phyloP scores from a whole-genome alignment of 35 echinoderm and acorn worm species.

The Chiridota heheva region DNA sequence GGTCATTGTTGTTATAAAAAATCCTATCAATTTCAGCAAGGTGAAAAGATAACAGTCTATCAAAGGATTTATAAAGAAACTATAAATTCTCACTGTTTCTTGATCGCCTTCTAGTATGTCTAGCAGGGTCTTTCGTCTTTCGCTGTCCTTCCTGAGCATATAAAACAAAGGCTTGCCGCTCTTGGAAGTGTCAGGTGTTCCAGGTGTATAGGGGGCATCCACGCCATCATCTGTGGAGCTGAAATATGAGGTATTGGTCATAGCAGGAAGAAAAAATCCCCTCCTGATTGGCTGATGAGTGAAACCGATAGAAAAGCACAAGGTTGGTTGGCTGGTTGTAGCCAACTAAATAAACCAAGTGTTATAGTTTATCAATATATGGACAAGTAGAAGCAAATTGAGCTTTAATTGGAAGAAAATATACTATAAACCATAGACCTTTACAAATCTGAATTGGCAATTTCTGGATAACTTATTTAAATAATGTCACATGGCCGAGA shows the following conservation, averaged over 20 bases:
- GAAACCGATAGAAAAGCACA: no score
- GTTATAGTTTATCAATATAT: no score
- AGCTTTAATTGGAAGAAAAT: no score
- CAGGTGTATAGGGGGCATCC: constrained; percentile 89
- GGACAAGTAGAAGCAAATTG: no score
- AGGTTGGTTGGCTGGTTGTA: no score
- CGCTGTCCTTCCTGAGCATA: constrained; percentile 94
- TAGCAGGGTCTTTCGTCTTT: constrained; percentile 80
- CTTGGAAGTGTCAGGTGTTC: constrained; percentile 39
- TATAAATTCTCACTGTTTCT: constrained; percentile 42
- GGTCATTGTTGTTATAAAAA: background rate
- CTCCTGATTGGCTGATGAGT: no score
- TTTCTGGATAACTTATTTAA: no score
- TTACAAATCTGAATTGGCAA: no score
- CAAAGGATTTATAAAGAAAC: background rate
- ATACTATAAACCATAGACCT: no score
- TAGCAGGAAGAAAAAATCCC: no score
- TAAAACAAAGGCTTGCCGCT: constrained; percentile 70
- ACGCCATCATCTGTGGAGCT: constrained; percentile 86
- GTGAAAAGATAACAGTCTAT: background rate
- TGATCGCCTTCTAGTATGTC: constrained; percentile 81
- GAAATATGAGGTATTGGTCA: background rate
- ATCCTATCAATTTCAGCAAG: background rate
- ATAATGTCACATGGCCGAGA: no score
- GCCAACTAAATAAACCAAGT: no score